A percentile compares a stretch with the other conserved stretches of the same genome.
Conservation (phyloP, 1,140 invertebrate genomes). For the Neodiprion lecontei region DNA sequence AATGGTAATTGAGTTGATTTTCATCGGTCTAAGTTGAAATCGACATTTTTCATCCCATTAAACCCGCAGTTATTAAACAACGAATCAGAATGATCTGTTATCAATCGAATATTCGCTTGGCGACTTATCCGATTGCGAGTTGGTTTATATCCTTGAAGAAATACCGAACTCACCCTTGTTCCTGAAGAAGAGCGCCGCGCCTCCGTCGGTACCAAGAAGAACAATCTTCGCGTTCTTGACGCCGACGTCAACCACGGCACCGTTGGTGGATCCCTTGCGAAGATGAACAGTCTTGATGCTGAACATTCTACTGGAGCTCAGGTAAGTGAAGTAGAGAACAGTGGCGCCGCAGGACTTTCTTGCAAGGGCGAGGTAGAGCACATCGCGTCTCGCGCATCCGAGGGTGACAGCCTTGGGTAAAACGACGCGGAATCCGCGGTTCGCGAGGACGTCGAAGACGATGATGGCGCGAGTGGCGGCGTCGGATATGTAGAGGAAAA, state of each 20-base stretch:
- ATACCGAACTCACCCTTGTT: constrained; percentile 35
- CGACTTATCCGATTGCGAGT: too few species aligned
- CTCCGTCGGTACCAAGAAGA: constrained; percentile 68
- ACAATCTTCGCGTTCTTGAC: constrained; percentile 65
- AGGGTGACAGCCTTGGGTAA: constrained; percentile 61
- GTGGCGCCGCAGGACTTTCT: constrained; percentile 58
- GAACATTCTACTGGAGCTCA: constrained; percentile 64
- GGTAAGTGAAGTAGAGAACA: constrained; percentile 67
- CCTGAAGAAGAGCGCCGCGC: constrained; percentile 64
- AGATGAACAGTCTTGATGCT: constrained; percentile 62
- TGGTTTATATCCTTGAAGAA: neutral
- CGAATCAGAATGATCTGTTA: too few species aligned
- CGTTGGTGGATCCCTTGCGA: constrained; percentile 58
- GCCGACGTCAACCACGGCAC: constrained; percentile 64
- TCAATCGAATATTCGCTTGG: too few species aligned
- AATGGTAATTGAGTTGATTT: too few species aligned
- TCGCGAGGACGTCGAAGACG: constrained; percentile 63
- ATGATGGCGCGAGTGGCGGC: constrained; percentile 66
- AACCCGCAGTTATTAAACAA: too few species aligned
- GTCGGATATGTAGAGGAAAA: constrained; percentile 62
- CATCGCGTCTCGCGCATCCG: constrained; percentile 55
- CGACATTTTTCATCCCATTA: too few species aligned
- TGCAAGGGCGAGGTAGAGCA: constrained; percentile 65
- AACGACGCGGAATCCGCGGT: constrained; percentile 64
- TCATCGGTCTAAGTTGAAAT: too few species aligned